Evolutionary conservation across 1,140 invertebrate species (phyloP), one percentile per base, ranked within the genome.

Genomic region (Drosophila nebulosa): DNA sequence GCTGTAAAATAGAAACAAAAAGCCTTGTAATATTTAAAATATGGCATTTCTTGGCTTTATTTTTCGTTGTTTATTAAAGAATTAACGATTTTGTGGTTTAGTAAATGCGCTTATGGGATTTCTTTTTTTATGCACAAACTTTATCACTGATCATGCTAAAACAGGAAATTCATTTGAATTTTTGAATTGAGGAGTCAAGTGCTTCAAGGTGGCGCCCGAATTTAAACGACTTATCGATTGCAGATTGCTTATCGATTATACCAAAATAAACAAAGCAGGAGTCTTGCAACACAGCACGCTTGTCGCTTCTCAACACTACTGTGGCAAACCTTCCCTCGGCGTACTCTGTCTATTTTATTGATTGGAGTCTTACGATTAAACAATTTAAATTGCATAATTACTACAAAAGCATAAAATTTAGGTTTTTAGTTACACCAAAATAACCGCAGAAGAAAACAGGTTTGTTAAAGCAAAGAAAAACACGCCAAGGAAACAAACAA

Each of bases 31-130:
- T 74, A 59, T 52, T 24, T 1, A 10, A 67, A 67, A 67, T 74
- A 35, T 30, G 52, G 50, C 55, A 57, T 64, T 74, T 52, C 69
- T 51, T 61, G 55, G 70, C 71, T 67, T 56, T 57, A 61, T 50
- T 74, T 71, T 67, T 63, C 63, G 74, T 67, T 74, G 63, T 73
- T 64, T 55, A 74, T 74, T 74, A 74, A 74, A 74, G 71, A 74
- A 74, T 74, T 74, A 74, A 74, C 71, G 63, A 74, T 74, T 42
- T 67, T 74, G 71, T 74, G 71, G 71, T 74, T 67, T 30, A 18
- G 52, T 16, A 55, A 32, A 26, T 32, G 52, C 16, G 2, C 24
- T 14, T 32, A 55, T 46, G 39, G 39, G 39, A 46, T 10, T 46
- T 46, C 4, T 46, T 39, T 21, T 46, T 46, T 18, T 18, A 18